Base-by-base conservation (phyloP, 2,797 vertebrate genomes). In the Cyprinella venusta region DNA sequence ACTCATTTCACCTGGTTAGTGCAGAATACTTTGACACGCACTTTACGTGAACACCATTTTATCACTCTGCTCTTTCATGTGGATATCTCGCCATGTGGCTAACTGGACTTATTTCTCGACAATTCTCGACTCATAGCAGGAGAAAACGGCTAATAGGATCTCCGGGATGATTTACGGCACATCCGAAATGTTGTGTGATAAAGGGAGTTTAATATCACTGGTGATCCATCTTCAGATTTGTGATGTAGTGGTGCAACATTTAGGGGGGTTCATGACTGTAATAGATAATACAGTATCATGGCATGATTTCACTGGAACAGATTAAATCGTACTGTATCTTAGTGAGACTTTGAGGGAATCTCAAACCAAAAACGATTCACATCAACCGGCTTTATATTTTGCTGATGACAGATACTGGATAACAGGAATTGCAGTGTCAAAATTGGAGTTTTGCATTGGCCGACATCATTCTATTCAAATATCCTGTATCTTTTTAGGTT, bases 191-290 rank as follows among this genome's bases (percentile, higher is more conserved):
- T 84, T 67, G 79, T 81, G 40, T 79, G 79, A 87, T 81, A 79
- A 76, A 85, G 40, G 59, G 83, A 82, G 75, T 85, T 85, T 85
- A 87, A 88, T 88, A 87, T 82, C 76, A 81, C 40, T 61, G 21
- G 79, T 84, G 85, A 88, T 87, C 79, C 70, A 76, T 85, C 87
- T 84, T 84, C 24, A 77, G 67, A 71, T 71, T 70, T 36, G 69
- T 42, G 40, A 30, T 78, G 42, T 56, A 84, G 76, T 72, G 54
- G 36, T 56, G 52, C 79, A 78, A 65, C 59, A 74, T 50, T 61
- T 76, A 52, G 45, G 64, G 76, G 79, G 26, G 40, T 26, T 30
- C 50, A 70, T 38, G 54, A 67, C 26, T 64, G 76, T 68, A 79
- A 54, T 56, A 63, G 38, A 16, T 30, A 59, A 65, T 36, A 54